Percentiles rank a stretch among this genome's conserved stretches.
These are phyloP conservation scores for Brachyrhaphis roseni DNA, from an alignment of 2,797 vertebrate species.

Conservation along the genomic window DNA sequence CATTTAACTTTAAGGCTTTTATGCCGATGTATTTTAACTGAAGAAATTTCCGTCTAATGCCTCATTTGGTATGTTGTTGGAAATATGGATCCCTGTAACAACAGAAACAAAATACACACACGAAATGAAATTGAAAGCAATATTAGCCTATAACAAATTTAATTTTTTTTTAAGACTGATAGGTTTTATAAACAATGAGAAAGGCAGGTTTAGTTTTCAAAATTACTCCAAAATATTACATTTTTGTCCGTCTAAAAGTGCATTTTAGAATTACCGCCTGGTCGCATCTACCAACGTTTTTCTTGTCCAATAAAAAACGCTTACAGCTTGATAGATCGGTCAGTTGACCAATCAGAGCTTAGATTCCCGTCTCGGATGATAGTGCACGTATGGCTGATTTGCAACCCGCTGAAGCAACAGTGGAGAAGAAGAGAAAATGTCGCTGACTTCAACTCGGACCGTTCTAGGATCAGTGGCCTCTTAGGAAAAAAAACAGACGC, in stretches of 20 bases:
- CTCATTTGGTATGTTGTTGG: neutral
- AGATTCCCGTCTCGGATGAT: constrained; percentile 38
- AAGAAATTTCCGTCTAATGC: neutral
- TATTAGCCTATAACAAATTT: neutral
- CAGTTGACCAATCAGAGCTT: constrained; percentile 53
- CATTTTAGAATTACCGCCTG: constrained; percentile 62
- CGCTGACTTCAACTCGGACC: constrained; percentile 71
- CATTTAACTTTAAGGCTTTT: too few species aligned
- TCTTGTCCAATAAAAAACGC: constrained; percentile 40
- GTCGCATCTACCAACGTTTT: fast-evolving
- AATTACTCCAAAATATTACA: too few species aligned
- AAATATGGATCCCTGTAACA: neutral
- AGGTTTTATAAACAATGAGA: neutral
- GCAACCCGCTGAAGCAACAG: constrained; percentile 78
- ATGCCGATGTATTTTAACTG: neutral
- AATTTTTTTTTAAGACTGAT: neutral
- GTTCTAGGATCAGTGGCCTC: constrained; percentile 85
- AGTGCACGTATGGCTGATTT: constrained; percentile 75
- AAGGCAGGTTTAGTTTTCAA: too few species aligned
- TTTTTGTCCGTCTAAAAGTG: too few species aligned
- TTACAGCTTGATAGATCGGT: constrained; percentile 29
- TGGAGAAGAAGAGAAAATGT: constrained; percentile 79
- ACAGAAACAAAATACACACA: neutral
- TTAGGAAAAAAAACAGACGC: constrained; percentile 47
- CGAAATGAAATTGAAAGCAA: neutral